Evolutionary conservation across 2,888 invertebrate species (phyloP), one percentile per base, ranked within the genome.

Genomic region (Pterostichus madidus): DNA sequence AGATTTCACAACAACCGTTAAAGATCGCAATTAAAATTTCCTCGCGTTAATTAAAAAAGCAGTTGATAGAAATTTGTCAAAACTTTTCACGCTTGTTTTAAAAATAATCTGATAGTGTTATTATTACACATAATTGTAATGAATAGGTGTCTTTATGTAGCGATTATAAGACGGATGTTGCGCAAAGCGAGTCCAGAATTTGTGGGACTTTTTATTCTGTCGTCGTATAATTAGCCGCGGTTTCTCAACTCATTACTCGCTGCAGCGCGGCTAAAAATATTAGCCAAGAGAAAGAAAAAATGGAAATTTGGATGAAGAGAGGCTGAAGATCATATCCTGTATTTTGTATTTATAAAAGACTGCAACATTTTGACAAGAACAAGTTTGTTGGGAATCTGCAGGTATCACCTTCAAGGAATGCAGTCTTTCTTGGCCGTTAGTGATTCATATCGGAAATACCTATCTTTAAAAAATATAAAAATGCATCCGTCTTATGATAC

Each of bases 241-340:
- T 77, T 77, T 77, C 59, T 77, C 77, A 56, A 35, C 56, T 77
- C 77, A 77, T 77, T 77, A 77, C 77, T 11, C 2, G 11, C 10
- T 49, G 49, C 49, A 49, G 53, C 13, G 59, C 17, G 31, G 24
- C 59, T 59, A 59, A 59, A 59, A 59, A 59, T 59, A 59, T 31
- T 17, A 59, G 11, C 59, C 17, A 17, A 15, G 11, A n/a, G 17
- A 17, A 59, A 59, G 13, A 6, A 59, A 59, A 59, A 59, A 59
- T 59, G 17, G 8, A 53, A 53, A 53, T 49, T 49, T 49, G 13
- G 49, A 49, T 1, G 49, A 59, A 31, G 17, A 0, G 5, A 17
- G 5, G 24, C 24, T 3, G 24, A 24, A 24, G 24, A 24, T 24
- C 24, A 24, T 3, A 3, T 24, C 24, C 24, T 1, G 24, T 24